Conservation (phyloP, 2,113 vertebrate species). For the Prionailurus viverrinus region DNA sequence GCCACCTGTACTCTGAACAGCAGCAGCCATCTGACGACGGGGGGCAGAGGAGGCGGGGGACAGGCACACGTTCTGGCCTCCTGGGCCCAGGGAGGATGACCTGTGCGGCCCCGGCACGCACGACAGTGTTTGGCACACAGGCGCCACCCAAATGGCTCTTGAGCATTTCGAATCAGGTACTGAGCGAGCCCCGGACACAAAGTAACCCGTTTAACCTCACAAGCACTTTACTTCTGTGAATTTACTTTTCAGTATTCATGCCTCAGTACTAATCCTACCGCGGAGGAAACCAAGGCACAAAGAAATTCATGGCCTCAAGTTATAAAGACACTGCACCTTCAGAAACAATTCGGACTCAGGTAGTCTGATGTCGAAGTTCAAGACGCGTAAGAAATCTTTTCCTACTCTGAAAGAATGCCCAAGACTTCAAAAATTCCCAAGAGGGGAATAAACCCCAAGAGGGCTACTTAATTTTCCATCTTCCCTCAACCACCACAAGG, state of each 20-base stretch:
- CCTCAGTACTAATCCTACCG: neutral
- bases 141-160: fast-evolving
- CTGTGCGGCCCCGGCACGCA: fast-evolving
- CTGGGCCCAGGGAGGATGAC: neutral
- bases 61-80: neutral
- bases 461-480: neutral
- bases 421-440: neutral
- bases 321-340: neutral
- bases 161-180: no score
- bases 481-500: neutral
- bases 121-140: neutral
- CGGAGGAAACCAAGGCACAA: neutral
- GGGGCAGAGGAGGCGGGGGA: neutral
- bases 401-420: neutral
- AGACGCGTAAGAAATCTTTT: neutral
- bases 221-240: neutral
- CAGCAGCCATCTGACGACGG: neutral
- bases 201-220: neutral
- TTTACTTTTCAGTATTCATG: no score
- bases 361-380: neutral
- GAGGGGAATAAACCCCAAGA: no score
- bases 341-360: neutral
- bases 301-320: neutral
- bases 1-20: neutral
- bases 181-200: no score